A percentile compares a stretch with the other conserved stretches of the same genome.
Evolutionary conservation across 2,888 invertebrate genomes (phyloP).

Genomic region (Sesia apiformis): DNA sequence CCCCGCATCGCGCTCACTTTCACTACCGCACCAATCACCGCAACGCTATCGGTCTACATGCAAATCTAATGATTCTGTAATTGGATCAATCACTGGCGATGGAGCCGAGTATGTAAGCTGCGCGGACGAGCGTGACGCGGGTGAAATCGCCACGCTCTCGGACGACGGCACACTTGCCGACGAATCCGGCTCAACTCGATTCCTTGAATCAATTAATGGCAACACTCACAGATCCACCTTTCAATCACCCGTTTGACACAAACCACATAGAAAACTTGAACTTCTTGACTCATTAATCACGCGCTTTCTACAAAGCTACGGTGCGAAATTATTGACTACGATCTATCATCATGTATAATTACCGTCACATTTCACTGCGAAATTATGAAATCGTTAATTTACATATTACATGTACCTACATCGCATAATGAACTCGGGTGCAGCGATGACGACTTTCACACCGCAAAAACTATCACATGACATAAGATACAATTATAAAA

Average conservation of each 20-base stretch:
- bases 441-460: too few relatives aligned
- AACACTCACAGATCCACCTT: not conserved
- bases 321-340: too few relatives aligned
- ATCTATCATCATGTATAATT: constrained; percentile 6
- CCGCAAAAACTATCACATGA: too few relatives aligned
- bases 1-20: constrained; percentile 55
- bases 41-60: constrained; percentile 19
- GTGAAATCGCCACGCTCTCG: constrained; percentile 54
- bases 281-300: too few relatives aligned
- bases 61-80: constrained; percentile 42
- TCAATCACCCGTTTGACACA: too few relatives aligned
- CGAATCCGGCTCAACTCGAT: constrained; percentile 9
- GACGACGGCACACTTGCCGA: constrained; percentile 16
- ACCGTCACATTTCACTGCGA: constrained; percentile 25
- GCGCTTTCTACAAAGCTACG: too few relatives aligned
- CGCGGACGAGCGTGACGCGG: constrained; percentile 60
- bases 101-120: constrained; percentile 30
- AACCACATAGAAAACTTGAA: too few relatives aligned
- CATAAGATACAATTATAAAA: too few relatives aligned
- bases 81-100: constrained; percentile 40
- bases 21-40: constrained; percentile 30
- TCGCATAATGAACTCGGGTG: constrained; percentile 4
- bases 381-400: constrained; percentile 31
- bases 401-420: constrained; percentile 31
- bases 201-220: not conserved